A percentile compares a stretch with the other conserved stretches of the same genome.
These are phyloP conservation scores for Nasonia vitripennis DNA, from an alignment of 1,140 invertebrate species.

Conservation along the genomic window DNA sequence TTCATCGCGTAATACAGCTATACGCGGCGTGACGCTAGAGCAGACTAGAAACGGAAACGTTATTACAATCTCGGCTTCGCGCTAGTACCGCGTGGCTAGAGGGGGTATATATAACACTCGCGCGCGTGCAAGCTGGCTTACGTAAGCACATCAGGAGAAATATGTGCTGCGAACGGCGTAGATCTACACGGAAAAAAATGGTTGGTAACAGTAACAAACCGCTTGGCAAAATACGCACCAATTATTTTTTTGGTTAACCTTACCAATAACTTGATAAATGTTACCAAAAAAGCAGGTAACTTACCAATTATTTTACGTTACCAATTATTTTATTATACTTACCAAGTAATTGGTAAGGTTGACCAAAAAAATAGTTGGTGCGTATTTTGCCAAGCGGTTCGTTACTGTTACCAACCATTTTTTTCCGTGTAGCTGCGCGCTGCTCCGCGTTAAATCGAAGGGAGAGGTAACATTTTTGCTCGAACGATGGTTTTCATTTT, in stretches of 20 bases:
- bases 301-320: too few relatives aligned
- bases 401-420: too few relatives aligned
- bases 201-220: too few relatives aligned
- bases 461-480: not conserved
- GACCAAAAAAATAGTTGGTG: too few relatives aligned
- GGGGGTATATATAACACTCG: not conserved
- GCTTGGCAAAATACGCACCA: too few relatives aligned
- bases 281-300: too few relatives aligned
- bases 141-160: slow-evolving; percentile 3
- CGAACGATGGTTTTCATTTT: not conserved
- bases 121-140: not conserved
- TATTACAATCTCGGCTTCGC: slow-evolving; percentile 8
- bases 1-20: not conserved
- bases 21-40: not conserved
- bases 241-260: too few relatives aligned
- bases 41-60: slow-evolving; percentile 42
- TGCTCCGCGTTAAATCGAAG: not conserved
- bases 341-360: too few relatives aligned
- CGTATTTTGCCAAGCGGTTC: too few relatives aligned
- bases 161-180: not conserved
- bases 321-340: too few relatives aligned
- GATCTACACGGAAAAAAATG: not conserved
- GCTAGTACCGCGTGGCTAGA: not conserved
- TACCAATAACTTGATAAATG: too few relatives aligned
- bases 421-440: not conserved